These are phyloP conservation scores for Oreochromis mossambicus DNA, from an alignment of 2,797 vertebrate genomes.

Conservation along the genomic window DNA sequence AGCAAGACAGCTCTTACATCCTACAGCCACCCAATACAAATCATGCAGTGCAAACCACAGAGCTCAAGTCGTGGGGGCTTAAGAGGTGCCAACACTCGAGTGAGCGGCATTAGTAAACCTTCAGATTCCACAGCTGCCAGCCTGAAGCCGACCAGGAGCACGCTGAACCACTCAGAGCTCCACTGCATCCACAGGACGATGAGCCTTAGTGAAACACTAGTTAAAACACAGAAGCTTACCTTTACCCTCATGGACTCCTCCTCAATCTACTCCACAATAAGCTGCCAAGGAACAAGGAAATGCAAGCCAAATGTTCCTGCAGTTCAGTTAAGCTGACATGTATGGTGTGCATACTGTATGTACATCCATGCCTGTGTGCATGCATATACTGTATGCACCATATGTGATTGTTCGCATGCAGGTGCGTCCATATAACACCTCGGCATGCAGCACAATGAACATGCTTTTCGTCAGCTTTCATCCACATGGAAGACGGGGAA, in stretches of 20 bases:
- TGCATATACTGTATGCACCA: neutral
- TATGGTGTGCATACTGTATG: neutral
- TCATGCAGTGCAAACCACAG: neutral
- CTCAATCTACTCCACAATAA: neutral
- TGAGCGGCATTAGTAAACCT: neutral
- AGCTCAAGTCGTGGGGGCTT: neutral
- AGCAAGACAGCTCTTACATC: neutral
- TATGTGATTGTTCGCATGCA: constrained; percentile 3
- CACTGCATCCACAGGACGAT: constrained; percentile 6
- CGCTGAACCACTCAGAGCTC: neutral
- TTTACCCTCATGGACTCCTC: neutral
- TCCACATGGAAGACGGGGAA: neutral
- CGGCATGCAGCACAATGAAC: neutral
- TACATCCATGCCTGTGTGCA: neutral
- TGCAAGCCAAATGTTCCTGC: constrained; percentile 42
- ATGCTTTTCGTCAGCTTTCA: constrained; percentile 28
- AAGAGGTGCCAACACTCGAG: neutral
- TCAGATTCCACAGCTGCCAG: neutral
- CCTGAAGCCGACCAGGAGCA: neutral
- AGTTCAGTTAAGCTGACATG: constrained; percentile 11
- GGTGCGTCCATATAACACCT: constrained; percentile 17
- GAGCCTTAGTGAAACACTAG: constrained; percentile 1
- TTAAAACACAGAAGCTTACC: constrained; percentile 29
- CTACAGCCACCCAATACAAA: neutral
- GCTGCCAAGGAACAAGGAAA: constrained; percentile 37